These are phyloP conservation scores for Lymantria dispar DNA, from an alignment of 2,888 invertebrate species.

Conservation along the genomic window DNA sequence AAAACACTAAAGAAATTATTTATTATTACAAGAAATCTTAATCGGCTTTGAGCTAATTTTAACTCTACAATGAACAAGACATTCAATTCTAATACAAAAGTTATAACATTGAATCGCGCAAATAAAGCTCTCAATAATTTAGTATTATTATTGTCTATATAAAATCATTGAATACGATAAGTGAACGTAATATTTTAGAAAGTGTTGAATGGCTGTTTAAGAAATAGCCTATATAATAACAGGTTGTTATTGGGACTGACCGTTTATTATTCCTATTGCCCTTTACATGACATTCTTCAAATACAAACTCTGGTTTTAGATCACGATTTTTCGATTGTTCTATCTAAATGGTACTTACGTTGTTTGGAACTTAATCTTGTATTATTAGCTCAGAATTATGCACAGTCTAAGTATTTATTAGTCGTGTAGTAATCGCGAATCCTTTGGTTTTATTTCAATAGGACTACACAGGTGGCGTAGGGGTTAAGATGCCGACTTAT, in stretches of 20 bases:
- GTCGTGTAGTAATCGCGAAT: too few species aligned
- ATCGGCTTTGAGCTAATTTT: too few species aligned
- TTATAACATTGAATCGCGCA: constrained; percentile 26
- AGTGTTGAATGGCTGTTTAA: constrained; percentile 59
- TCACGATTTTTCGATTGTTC: constrained; percentile 57
- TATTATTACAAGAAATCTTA: too few species aligned
- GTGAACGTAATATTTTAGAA: constrained; percentile 70
- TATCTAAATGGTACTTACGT: constrained; percentile 34
- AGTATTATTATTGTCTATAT: constrained; percentile 20
- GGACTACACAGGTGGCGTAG: too few species aligned
- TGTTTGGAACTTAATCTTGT: constrained; percentile 25
- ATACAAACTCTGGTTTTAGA: constrained; percentile 39
- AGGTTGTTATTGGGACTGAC: constrained; percentile 46
- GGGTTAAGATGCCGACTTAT: too few species aligned
- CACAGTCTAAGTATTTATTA: too few species aligned
- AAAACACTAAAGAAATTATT: too few species aligned
- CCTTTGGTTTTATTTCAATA: too few species aligned
- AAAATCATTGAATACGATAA: constrained; percentile 62
- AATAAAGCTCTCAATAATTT: constrained; percentile 18
- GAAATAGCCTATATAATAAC: constrained; percentile 47
- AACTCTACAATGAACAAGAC: too few species aligned
- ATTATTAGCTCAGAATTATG: constrained; percentile 19
- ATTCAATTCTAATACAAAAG: too few species aligned
- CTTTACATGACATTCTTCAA: constrained; percentile 65
- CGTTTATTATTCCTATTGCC: constrained; percentile 52